Percentiles rank a stretch among this genome's conserved stretches.
Conservation (phyloP, 1,140 invertebrate genomes). For the Tetramorium alpestre region DNA sequence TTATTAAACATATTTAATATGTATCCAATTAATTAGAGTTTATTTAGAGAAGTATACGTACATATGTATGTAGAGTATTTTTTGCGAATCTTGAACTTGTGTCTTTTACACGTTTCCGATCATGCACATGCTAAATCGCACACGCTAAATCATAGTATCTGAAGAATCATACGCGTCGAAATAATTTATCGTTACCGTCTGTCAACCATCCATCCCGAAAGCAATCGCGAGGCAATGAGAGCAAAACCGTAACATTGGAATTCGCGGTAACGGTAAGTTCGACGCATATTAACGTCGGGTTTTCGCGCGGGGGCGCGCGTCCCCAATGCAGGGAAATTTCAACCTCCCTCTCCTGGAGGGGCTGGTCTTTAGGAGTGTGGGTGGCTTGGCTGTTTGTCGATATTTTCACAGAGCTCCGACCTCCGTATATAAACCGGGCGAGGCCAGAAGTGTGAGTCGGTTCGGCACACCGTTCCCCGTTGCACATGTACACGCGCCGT, state of each 20-base stretch:
- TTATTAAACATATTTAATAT: neutral
- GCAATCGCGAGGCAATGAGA: constrained; percentile 13
- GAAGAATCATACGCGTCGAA: neutral
- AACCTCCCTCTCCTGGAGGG: neutral
- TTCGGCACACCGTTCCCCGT: neutral
- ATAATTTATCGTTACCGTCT: constrained; percentile 32
- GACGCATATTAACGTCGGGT: constrained; percentile 45
- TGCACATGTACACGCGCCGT: neutral
- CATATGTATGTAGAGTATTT: neutral
- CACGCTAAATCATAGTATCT: neutral
- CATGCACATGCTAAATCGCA: neutral
- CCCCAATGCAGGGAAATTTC: constrained; percentile 36
- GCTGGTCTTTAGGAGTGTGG: constrained; percentile 30
- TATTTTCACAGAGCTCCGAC: constrained; percentile 47
- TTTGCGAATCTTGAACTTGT: neutral
- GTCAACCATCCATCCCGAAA: constrained; percentile 41
- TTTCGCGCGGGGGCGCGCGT: neutral
- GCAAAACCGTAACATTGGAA: constrained; percentile 50
- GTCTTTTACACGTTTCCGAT: neutral
- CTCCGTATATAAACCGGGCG: constrained; percentile 45
- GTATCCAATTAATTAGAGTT: neutral
- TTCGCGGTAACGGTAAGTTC: constrained; percentile 35
- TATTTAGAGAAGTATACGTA: neutral
- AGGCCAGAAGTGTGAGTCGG: neutral
- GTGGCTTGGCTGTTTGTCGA: constrained; percentile 51